Conservation (phyloP, 92 coral and sea anemone species). For the Epizoanthus rinbou region DNA sequence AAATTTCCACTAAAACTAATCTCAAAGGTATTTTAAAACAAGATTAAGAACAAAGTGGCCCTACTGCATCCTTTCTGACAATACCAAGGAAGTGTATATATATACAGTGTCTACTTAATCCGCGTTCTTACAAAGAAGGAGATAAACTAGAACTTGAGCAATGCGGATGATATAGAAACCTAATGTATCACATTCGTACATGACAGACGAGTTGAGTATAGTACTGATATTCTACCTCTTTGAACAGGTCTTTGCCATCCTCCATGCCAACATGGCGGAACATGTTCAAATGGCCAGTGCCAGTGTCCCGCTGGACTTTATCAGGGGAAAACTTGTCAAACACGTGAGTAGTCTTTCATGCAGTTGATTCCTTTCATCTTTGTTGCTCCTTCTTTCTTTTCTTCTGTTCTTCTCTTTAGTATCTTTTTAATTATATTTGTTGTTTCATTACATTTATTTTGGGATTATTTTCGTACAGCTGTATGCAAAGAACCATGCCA, state of each 20-base stretch:
- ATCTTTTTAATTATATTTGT: too few relatives aligned
- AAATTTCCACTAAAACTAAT: too few relatives aligned
- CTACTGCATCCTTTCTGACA: too few relatives aligned
- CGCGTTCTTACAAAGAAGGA: neutral
- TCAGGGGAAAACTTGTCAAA: constrained; percentile 86
- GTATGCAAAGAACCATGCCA: constrained; percentile 85
- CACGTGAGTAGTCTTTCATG: constrained; percentile 50
- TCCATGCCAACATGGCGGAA: constrained; percentile 87
- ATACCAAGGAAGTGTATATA: too few relatives aligned
- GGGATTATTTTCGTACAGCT: constrained; percentile 54
- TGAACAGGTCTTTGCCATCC: constrained; percentile 85
- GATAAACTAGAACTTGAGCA: too few relatives aligned
- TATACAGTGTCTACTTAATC: neutral
- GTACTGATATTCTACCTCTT: neutral
- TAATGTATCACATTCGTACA: too few relatives aligned
- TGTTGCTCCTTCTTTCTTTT: too few relatives aligned
- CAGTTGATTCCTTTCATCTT: neutral
- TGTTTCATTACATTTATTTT: neutral
- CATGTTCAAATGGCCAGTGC: constrained; percentile 77
- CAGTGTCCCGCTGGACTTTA: constrained; percentile 87
- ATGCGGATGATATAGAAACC: too few relatives aligned
- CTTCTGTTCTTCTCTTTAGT: too few relatives aligned
- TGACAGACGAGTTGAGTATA: neutral
- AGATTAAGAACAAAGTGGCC: too few relatives aligned
- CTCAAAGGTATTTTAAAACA: too few relatives aligned